These are phyloP conservation scores for Penaeus indicus DNA, from an alignment of 1,140 invertebrate species.

Conservation along the genomic window DNA sequence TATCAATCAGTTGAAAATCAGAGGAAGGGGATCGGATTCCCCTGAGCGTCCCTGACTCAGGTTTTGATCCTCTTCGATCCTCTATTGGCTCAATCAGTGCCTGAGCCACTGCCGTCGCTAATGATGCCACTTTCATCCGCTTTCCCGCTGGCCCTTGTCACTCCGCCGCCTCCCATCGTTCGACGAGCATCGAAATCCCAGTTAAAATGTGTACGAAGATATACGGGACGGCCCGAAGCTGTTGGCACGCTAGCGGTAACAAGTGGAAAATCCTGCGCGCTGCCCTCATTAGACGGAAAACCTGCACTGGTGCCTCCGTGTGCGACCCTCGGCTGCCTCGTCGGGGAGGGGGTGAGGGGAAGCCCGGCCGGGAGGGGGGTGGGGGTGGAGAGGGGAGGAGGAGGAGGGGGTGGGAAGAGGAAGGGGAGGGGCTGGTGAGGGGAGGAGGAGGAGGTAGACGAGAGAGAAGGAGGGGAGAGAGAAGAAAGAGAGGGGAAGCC, in stretches of 20 bases:
- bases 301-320: conserved; percentile 43
- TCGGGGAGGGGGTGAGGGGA: background rate
- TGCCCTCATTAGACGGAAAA: conserved; percentile 52
- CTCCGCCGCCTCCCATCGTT: conserved; percentile 9
- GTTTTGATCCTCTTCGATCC: conserved; percentile 63
- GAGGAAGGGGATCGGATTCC: conserved; percentile 48
- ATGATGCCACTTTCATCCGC: conserved; percentile 62
- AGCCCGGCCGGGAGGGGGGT: background rate
- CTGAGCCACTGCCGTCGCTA: conserved; percentile 59
- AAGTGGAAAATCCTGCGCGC: conserved; percentile 56
- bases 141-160: conserved; percentile 4
- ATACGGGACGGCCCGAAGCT: background rate
- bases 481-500: background rate
- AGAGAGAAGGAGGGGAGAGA: background rate
- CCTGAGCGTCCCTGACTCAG: conserved; percentile 59
- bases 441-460: background rate
- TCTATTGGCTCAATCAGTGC: conserved; percentile 62
- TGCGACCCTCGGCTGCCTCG: background rate
- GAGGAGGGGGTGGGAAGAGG: background rate
- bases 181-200: background rate
- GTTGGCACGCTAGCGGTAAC: conserved; percentile 22
- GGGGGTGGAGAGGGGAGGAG: background rate
- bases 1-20: conserved; percentile 61
- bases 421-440: background rate
- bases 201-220: conserved; percentile 5